Evolutionary conservation across 2,797 vertebrate species (phyloP).

Genomic region (Gephyroberyx darwinii): DNA sequence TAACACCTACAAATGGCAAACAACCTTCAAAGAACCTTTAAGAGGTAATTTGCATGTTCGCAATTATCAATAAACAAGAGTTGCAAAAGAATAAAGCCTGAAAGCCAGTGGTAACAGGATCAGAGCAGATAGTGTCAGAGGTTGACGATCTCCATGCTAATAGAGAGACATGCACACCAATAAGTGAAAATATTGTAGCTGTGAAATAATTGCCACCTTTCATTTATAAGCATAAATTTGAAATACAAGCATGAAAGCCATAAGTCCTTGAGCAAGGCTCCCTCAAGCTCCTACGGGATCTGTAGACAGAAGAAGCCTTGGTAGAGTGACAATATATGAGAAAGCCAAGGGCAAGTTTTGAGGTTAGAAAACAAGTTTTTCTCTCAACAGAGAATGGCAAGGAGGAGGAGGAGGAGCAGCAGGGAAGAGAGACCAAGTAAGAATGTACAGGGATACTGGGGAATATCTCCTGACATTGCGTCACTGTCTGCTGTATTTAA

Average conservation of each 20-base stretch:
- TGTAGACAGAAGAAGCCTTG: conserved; percentile 44
- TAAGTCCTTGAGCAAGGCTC: conserved; percentile 19
- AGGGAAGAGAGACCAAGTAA: conserved; percentile 26
- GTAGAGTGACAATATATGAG: conserved; percentile 15
- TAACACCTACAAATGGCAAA: background rate
- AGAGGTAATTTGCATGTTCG: background rate
- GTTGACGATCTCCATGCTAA: background rate
- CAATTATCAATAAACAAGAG: background rate
- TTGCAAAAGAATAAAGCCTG: background rate
- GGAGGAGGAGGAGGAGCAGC: conserved; percentile 24
- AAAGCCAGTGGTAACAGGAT: background rate
- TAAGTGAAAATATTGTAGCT: background rate
- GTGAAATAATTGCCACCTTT: conserved; percentile 24
- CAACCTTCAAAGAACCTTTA: background rate
- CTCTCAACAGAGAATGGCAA: conserved; percentile 24
- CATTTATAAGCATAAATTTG: conserved; percentile 22
- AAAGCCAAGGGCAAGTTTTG: conserved; percentile 34
- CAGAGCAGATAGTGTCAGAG: background rate
- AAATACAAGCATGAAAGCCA: conserved; percentile 3
- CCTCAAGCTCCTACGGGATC: conserved; percentile 23
- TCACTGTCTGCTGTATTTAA: conserved; percentile 21
- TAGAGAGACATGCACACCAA: conserved; percentile 1
- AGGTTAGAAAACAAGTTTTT: conserved; percentile 41
- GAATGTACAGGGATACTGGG: conserved; percentile 8
- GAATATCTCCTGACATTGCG: conserved; percentile 7